A percentile compares a stretch with the other conserved stretches of the same genome.
phyloP scores from a whole-genome alignment of 2,888 invertebrate genomes.

The Machimus rusticus region DNA sequence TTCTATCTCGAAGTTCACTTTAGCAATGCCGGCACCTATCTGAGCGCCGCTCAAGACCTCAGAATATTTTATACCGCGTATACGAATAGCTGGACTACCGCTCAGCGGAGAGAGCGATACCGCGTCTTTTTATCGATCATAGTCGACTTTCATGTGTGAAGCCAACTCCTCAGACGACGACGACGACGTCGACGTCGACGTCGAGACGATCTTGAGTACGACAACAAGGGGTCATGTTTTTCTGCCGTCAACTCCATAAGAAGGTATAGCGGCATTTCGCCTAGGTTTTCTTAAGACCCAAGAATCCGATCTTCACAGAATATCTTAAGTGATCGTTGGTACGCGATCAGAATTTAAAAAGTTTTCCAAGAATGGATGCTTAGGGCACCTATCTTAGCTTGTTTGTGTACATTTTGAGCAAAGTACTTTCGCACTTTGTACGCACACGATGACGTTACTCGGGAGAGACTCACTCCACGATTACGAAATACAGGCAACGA shows the following conservation, averaged over 20 bases:
- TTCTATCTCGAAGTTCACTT: neutral
- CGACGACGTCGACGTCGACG: neutral
- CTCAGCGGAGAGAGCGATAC: neutral
- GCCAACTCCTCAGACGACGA: neutral
- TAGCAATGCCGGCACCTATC: slow-evolving; percentile 38
- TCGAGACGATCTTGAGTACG: neutral
- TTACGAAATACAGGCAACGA: neutral
- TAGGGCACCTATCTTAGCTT: neutral
- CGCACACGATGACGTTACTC: neutral
- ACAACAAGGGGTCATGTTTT: neutral
- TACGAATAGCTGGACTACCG: neutral
- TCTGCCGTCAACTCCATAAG: neutral
- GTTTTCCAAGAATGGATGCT: neutral
- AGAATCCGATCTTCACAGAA: neutral
- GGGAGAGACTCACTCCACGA: neutral
- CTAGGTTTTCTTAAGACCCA: neutral
- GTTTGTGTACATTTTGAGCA: neutral
- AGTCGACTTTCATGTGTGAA: neutral
- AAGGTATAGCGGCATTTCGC: neutral
- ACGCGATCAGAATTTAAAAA: neutral
- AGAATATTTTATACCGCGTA: slow-evolving; percentile 25
- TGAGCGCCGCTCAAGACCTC: neutral
- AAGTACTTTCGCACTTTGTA: neutral
- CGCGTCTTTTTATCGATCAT: neutral
- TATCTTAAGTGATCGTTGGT: neutral